Conservation (phyloP, 2,113 vertebrate genomes). For the Pluvialis apricaria region DNA sequence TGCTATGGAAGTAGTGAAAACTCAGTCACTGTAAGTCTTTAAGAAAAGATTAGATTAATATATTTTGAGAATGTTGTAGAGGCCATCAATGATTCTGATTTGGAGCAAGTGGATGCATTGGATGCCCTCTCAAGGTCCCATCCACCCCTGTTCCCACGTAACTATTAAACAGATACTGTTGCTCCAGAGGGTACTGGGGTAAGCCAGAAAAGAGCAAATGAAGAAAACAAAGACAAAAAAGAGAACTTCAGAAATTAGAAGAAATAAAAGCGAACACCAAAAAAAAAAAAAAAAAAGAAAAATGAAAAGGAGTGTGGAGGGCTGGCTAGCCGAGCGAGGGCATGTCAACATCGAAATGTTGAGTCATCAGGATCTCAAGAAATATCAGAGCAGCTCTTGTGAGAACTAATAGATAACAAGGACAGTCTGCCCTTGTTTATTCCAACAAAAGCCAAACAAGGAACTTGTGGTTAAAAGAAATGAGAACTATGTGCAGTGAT, state of each 20-base stretch:
- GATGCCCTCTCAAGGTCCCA: not conserved
- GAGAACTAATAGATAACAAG: no score
- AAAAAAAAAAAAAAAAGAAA: not conserved
- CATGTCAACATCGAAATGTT: no score
- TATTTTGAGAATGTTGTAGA: not conserved
- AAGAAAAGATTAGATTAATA: not conserved
- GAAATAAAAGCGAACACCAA: not conserved
- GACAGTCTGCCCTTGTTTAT: no score
- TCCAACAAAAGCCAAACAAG: no score
- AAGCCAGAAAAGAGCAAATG: not conserved
- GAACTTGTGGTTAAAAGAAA: no score
- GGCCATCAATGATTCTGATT: not conserved
- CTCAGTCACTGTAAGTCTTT: not conserved
- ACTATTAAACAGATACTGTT: not conserved
- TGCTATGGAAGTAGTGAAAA: not conserved
- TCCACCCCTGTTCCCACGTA: not conserved
- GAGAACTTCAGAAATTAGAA: not conserved
- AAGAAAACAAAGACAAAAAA: not conserved
- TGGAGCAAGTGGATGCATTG: not conserved
- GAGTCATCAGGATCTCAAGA: no score
- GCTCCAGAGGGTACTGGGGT: no score
- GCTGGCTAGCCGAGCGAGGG: no score
- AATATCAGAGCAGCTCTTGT: no score
- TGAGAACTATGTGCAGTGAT: no score
- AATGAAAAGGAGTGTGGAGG: no score